phyloP scores from a whole-genome alignment of 1,140 invertebrate species.

The Mizuhopecten yessoensis region DNA sequence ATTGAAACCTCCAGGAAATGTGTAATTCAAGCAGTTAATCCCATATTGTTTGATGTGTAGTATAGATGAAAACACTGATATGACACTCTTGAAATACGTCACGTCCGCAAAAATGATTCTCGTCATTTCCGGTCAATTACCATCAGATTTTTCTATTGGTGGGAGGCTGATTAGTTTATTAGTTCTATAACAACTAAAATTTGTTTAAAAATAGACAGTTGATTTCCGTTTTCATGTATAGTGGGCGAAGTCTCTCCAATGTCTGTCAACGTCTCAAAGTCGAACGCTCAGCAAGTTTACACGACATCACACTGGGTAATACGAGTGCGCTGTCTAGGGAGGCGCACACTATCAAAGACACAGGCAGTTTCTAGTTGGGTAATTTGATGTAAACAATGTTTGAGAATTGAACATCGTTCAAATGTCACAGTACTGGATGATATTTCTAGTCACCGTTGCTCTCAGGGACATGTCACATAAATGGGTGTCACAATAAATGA shows the following conservation, averaged over 20 bases:
- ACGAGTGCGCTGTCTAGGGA: background rate
- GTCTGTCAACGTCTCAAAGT: background rate
- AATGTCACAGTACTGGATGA: no score
- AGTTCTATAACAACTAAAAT: background rate
- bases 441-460: no score
- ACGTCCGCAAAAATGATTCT: background rate
- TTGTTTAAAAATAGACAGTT: background rate
- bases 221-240: background rate
- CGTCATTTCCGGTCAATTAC: background rate
- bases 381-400: background rate
- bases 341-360: background rate
- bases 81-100: background rate
- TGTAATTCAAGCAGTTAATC: constrained; percentile 19
- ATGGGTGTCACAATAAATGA: no score
- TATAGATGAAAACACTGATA: background rate
- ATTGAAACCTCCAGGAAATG: background rate
- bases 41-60: constrained; percentile 1
- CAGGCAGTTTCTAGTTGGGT: background rate
- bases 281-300: background rate
- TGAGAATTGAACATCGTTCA: no score
- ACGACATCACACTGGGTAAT: background rate
- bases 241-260: background rate
- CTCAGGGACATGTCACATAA: no score
- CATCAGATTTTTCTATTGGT: background rate
- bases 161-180: background rate